Evolutionary conservation across 1,140 invertebrate species (phyloP), one percentile per base, ranked within the genome.

Genomic region (Saccostrea echinata): DNA sequence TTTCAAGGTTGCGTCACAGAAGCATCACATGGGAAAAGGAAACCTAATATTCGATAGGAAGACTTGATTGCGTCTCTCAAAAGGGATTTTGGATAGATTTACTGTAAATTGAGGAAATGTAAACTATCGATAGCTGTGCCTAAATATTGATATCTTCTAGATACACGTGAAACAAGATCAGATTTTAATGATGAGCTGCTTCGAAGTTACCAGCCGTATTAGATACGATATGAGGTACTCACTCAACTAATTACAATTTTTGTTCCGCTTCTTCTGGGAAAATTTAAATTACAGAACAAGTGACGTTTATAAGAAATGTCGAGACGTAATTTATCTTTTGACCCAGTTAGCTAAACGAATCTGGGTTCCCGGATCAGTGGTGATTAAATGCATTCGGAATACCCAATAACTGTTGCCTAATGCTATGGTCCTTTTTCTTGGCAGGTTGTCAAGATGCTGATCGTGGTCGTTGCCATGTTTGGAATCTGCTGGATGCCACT

Each of bases 381-480:
- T 18, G 57, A 64, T 64, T 64, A n/a, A 64, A 21, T 64, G 8
- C 18, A 24, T 64, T 64, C 57, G 4, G 24, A 64, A 64, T 64
- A 64, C 68, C 27, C 68, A 33, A 76, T 30, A 11, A 76, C 24
- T 18, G 30, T 13, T 76, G 68, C 27, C 30, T 76, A 35, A 76
- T 76, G 13, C 27, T 76, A 27, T 33, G 16, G 27, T 30, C 27
- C 30, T 76, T 76, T 16, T 76, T 76, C 68, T 33, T 76, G 68
- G 27, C 91, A 96, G 95, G 95, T 96, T 9, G 94, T 96, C 53
- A 96, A 96, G 91, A 96, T 96, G 96, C 91, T 96, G 88, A 93
- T 95, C 18, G 91, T 95, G 3, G 95, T 96, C 43, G 95, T 96
- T 13, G 88, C 94, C 3, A 93, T 96, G 85, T 96, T 96, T 90